Evolutionary conservation across 2,888 invertebrate genomes (phyloP), one percentile per base, ranked within the genome.

Genomic region (Pycnomerus fuliginosus): DNA sequence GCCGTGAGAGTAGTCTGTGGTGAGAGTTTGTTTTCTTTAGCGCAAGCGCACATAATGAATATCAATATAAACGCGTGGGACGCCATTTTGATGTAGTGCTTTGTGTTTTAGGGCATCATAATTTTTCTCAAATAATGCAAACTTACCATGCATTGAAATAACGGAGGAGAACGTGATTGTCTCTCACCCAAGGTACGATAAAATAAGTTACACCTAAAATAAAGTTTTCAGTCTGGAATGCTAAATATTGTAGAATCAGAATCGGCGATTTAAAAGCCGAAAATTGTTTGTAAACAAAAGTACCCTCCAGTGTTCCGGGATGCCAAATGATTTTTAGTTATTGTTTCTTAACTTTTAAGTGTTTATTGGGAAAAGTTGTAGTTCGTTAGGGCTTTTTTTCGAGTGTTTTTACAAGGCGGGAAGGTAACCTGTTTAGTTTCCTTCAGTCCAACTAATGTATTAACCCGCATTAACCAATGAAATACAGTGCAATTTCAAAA

Each of bases 11-110:
- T n/a, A n/a, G n/a, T n/a, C n/a, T n/a, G n/a, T n/a, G n/a, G n/a
- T n/a, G n/a, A n/a, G n/a, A n/a, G n/a, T n/a, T n/a, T n/a, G n/a
- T n/a, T 20, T 7, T 33, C 16, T 27, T 13, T 11, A 10, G 16
- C 46, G 42, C 42, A 37, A 37, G 47, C 47, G 47, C 38, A 33
- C 17, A 11, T 20, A n/a, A 16, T 20, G 23, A 34, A 25, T 58
- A 62, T 62, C 61, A 61, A 61, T 61, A 59, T 61, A 51, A 64
- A 65, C 69, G 71, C 70, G 70, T 71, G 69, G 67, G 69, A 58
- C 70, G 71, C 71, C 71, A 71, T 71, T 70, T 71, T 71, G 69
- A 65, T 68, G 61, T 62, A 59, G 55, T 61, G 61, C 58, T 62
- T 62, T 66, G 67, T 63, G 55, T 54, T 52, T 44, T 52, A 52